Conservation (phyloP, 2,888 invertebrate genomes). For the Epirrhoe tristata region DNA sequence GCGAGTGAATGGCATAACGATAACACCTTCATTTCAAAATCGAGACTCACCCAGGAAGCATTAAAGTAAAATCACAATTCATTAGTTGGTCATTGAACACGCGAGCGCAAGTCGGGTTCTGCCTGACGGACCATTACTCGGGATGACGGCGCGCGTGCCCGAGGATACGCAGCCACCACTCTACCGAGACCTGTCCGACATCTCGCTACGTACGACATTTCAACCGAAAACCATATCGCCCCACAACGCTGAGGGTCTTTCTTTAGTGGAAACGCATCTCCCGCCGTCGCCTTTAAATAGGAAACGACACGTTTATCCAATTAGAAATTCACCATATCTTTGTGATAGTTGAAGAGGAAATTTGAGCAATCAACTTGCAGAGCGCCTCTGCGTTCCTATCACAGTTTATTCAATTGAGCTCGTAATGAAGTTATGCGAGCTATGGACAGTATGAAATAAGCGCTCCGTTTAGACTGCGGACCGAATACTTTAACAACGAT, state of each 20-base stretch:
- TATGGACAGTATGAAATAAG: conserved; percentile 71
- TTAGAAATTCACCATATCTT: conserved; percentile 86
- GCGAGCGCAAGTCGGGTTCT: conserved; percentile 62
- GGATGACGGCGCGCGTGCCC: conserved; percentile 82
- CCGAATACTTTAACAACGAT: conserved; percentile 51
- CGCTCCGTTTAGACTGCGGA: conserved; percentile 56
- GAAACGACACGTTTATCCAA: conserved; percentile 86
- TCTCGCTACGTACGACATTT: conserved; percentile 44
- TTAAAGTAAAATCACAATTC: conserved; percentile 75
- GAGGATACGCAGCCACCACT: conserved; percentile 58
- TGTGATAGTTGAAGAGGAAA: conserved; percentile 85
- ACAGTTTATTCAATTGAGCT: conserved; percentile 85
- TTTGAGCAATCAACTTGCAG: conserved; percentile 85
- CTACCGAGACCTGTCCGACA: conserved; percentile 48
- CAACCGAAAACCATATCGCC: conserved; percentile 51
- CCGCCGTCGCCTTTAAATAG: conserved; percentile 84
- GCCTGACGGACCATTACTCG: conserved; percentile 77
- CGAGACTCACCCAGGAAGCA: conserved; percentile 73
- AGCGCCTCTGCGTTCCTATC: conserved; percentile 82
- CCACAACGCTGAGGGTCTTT: conserved; percentile 63
- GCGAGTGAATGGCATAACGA: conserved; percentile 55
- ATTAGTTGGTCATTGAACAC: conserved; percentile 77
- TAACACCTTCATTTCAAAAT: conserved; percentile 59
- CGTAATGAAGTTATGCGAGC: conserved; percentile 83
- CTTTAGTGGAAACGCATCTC: conserved; percentile 72